Evolutionary conservation across 2,113 vertebrate genomes (phyloP).

Genomic region (Azemiops feae): DNA sequence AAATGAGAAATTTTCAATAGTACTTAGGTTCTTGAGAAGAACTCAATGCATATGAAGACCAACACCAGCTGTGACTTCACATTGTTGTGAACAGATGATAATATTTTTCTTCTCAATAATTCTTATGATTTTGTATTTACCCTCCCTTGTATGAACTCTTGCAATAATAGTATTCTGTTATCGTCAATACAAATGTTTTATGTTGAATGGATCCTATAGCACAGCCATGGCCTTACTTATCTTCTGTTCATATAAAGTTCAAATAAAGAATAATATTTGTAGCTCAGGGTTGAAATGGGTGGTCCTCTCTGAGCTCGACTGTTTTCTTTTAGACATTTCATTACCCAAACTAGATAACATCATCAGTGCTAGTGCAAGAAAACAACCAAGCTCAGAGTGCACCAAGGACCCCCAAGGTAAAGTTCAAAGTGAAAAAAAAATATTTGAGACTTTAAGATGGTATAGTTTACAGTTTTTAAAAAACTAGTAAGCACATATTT

Average conservation of each 20-base stretch:
- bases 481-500: not conserved
- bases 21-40: not conserved
- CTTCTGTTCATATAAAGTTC: not conserved
- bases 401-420: not conserved
- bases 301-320: not conserved
- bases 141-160: not conserved
- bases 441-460: not conserved
- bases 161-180: not conserved
- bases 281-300: no score
- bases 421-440: not conserved
- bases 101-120: not conserved
- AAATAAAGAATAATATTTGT: not conserved
- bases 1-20: not conserved
- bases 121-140: not conserved
- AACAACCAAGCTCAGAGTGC: not conserved
- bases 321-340: not conserved
- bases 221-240: not conserved
- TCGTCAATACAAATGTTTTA: not conserved
- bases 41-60: no score
- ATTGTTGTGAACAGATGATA: no score
- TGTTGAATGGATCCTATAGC: not conserved
- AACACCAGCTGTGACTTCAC: no score
- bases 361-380: not conserved
- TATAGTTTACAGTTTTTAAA: not conserved
- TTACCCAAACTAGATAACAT: not conserved